phyloP scores from a whole-genome alignment of 2,888 invertebrate species.

The Harmothoe impar region DNA sequence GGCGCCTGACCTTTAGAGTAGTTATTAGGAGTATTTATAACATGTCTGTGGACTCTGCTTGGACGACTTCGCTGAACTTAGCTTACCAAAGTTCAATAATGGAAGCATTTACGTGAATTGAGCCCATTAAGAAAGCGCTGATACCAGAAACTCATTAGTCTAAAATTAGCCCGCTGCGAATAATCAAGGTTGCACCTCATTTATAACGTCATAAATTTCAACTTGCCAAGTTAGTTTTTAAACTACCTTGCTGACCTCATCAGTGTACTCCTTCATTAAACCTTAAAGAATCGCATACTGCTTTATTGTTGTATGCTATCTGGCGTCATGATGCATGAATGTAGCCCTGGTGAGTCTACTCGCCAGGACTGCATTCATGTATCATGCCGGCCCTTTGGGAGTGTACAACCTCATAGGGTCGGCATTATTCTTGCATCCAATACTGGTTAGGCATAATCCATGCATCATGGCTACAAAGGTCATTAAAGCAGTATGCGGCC shows the following conservation, averaged over 20 bases:
- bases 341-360: no score
- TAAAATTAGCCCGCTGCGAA: conserved; percentile 13
- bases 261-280: no score
- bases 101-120: conserved; percentile 7
- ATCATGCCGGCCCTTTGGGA: no score
- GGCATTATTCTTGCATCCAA: no score
- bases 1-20: neutral
- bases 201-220: conserved; percentile 36
- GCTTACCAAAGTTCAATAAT: conserved; percentile 23
- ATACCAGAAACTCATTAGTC: conserved; percentile 37
- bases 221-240: neutral
- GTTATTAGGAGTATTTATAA: conserved; percentile 23
- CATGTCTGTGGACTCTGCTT: neutral
- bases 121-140: conserved; percentile 21
- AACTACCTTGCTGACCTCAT: neutral
- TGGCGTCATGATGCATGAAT: no score
- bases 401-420: no score
- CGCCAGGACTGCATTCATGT: no score
- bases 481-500: no score
- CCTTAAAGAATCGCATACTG: no score
- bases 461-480: no score
- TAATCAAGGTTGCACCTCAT: conserved; percentile 15
- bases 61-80: neutral
- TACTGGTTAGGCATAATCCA: no score
- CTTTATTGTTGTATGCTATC: no score